Percentiles rank a stretch among this genome's conserved stretches.
These are phyloP conservation scores for Clavelina lepadiformis DNA, from an alignment of 23 tunicate genomes.

Conservation along the genomic window DNA sequence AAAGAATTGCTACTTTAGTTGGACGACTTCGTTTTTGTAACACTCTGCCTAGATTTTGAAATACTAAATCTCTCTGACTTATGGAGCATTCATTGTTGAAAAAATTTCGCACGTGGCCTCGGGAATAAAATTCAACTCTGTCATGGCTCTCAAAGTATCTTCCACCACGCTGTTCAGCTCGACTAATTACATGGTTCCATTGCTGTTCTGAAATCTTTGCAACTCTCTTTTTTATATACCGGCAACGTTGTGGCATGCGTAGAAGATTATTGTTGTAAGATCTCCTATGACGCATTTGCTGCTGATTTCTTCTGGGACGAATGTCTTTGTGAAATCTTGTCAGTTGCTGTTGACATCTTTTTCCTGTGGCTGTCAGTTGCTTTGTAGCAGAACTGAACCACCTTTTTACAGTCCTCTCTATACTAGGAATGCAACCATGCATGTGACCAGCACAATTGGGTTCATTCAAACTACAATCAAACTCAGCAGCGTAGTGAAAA, in stretches of 20 bases:
- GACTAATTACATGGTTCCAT: constrained; percentile 24
- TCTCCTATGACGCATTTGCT: neutral
- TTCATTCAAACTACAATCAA: constrained; percentile 27
- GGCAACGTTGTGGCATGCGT: constrained; percentile 12
- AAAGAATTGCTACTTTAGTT: constrained; percentile 14
- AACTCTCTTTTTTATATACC: constrained; percentile 14
- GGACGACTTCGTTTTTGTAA: too few species aligned
- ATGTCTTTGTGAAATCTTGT: neutral
- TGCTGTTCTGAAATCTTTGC: constrained; percentile 11
- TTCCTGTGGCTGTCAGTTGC: constrained; percentile 6
- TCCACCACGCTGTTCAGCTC: constrained; percentile 42
- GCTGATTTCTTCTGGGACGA: neutral
- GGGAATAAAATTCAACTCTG: constrained; percentile 14
- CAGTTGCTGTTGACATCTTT: constrained; percentile 14
- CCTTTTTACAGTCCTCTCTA: constrained; percentile 16
- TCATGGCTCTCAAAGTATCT: constrained; percentile 19
- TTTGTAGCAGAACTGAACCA: constrained; percentile 38
- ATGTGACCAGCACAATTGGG: constrained; percentile 15
- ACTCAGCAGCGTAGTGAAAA: constrained; percentile 45
- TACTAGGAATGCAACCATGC: constrained; percentile 40
- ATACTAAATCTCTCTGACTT: too few species aligned
- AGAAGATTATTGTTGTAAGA: neutral
- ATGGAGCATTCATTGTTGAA: constrained; percentile 45
- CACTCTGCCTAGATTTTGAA: too few species aligned
- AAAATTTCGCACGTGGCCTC: constrained; percentile 21